These are phyloP conservation scores for Belgica antarctica DNA, from an alignment of 2,888 invertebrate species.

Conservation along the genomic window DNA sequence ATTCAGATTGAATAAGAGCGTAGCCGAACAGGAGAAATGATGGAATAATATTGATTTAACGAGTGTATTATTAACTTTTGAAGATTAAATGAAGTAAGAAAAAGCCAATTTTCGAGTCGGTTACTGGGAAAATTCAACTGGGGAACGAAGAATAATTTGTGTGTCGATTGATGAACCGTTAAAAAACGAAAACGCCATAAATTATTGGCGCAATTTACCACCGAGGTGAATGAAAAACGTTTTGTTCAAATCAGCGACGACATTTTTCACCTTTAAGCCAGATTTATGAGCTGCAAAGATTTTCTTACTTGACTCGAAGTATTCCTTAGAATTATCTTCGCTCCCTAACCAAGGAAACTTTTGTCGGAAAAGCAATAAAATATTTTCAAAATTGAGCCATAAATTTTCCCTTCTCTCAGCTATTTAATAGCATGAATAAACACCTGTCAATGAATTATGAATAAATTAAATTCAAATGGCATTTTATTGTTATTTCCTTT, in stretches of 20 bases:
- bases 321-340: neutral
- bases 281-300: conserved; percentile 27
- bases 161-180: conserved; percentile 39
- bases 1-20: conserved; percentile 1
- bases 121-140: neutral
- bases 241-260: neutral
- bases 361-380: conserved; percentile 35
- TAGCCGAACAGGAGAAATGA: neutral
- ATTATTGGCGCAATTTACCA: too few relatives aligned
- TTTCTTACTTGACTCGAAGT: neutral
- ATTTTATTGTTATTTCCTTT: conserved; percentile 39
- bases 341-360: neutral
- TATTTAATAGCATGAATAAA: conserved; percentile 41
- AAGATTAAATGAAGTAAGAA: conserved; percentile 35
- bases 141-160: conserved; percentile 24
- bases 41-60: conserved; percentile 8
- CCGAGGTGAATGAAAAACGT: neutral
- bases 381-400: conserved; percentile 40
- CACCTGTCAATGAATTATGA: conserved; percentile 45
- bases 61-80: conserved; percentile 24
- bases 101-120: conserved; percentile 22
- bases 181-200: conserved; percentile 28
- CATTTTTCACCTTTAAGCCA: conserved; percentile 33
- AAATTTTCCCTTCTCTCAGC: conserved; percentile 32
- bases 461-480: conserved; percentile 44